These are phyloP conservation scores for Conopomorpha cramerella DNA, from an alignment of 1,140 invertebrate species.

Conservation along the genomic window DNA sequence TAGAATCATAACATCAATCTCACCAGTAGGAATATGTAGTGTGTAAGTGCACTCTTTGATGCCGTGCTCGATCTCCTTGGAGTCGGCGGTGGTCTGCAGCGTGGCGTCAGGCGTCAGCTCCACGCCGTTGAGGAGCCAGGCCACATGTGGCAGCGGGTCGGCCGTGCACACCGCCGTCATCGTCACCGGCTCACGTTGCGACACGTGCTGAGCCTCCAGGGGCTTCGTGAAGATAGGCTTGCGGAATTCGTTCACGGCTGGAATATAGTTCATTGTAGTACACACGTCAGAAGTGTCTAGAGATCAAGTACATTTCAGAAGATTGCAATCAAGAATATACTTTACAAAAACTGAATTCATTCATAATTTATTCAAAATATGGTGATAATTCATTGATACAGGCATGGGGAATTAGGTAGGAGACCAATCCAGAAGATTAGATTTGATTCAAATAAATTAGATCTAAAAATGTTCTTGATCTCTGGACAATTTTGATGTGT, in stretches of 20 bases:
- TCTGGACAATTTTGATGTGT: too few relatives aligned
- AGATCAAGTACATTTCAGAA: too few relatives aligned
- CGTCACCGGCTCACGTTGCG: slow-evolving; percentile 72
- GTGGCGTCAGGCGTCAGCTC: slow-evolving; percentile 48
- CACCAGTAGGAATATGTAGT: slow-evolving; percentile 69
- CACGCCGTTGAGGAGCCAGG: slow-evolving; percentile 60
- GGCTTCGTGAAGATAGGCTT: slow-evolving; percentile 75
- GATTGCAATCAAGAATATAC: too few relatives aligned
- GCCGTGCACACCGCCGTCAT: slow-evolving; percentile 79
- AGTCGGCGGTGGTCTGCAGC: slow-evolving; percentile 54
- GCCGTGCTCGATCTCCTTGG: slow-evolving; percentile 72
- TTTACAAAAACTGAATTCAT: too few relatives aligned
- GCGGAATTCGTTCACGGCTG: slow-evolving; percentile 74
- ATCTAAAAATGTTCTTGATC: too few relatives aligned
- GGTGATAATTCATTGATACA: too few relatives aligned
- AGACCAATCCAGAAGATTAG: too few relatives aligned
- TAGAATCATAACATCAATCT: slow-evolving; percentile 6
- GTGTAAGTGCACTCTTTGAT: slow-evolving; percentile 76
- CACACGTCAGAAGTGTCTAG: too few relatives aligned
- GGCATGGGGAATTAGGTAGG: too few relatives aligned
- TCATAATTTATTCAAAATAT: too few relatives aligned
- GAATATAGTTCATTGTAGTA: not conserved
- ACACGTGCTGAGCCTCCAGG: slow-evolving; percentile 69
- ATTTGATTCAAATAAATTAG: too few relatives aligned
- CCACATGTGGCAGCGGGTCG: slow-evolving; percentile 71